Evolutionary conservation across 2,113 vertebrate genomes (phyloP), one percentile per base, ranked within the genome.

Genomic region (Psettodes erumei): DNA sequence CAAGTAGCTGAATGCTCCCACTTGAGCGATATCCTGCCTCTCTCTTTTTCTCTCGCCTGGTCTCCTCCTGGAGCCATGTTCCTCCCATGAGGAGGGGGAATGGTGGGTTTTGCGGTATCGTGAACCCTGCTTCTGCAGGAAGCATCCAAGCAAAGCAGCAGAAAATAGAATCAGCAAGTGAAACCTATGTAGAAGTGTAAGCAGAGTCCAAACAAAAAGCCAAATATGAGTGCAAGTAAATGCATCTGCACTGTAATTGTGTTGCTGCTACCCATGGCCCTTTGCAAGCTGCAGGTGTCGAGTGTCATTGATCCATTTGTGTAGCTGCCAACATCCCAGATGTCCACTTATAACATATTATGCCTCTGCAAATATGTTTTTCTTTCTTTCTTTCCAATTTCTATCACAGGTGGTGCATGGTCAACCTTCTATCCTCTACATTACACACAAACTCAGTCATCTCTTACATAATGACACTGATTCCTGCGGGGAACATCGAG

Each of bases 1-100:
- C 78, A 54, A 91, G 84, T 71, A 79, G 83, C 56, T 92, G 90
- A 91, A 89, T 68, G 89, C 84, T 90, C 85, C 88, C 87, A 68
- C 82, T 84, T 66, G 79, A 89, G 55, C 56, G 3, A 75, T 50
- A 71, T 81, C 74, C 68, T 6, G 30, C 61, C 62, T 58, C 62
- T 58, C 53, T 25, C 45, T 40, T 21, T 50, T 18, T 59, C 56
- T 55, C 28, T 55, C 33, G 40, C 47, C 68, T 42, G 69, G 61
- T 66, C 51, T 70, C 69, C 42, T 54, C 63, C 69, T 85, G 56
- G n/a, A 25, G 69, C 38, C 79, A 56, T n/a, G 35, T 71, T 47
- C 62, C 61, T 82, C 81, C 83, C 75, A 27, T n/a, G 79, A 71
- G 81, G 60, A 53, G 53, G 43, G 33, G 15, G 68, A 45, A 54